Conservation (phyloP, 2,797 vertebrate genomes). For the Cephalopachus bancanus region DNA sequence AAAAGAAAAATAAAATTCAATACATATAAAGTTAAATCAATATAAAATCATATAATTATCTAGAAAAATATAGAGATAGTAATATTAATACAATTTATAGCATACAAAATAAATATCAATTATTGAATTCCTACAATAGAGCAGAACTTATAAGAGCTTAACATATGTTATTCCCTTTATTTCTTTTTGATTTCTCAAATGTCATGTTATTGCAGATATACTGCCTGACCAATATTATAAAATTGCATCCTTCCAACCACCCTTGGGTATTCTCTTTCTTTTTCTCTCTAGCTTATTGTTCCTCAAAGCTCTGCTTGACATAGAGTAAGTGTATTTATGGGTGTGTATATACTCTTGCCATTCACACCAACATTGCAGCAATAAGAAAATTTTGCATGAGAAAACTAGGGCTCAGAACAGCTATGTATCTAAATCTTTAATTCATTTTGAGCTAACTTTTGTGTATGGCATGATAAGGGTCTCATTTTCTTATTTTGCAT, state of each 20-base stretch:
- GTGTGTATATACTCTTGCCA: background rate
- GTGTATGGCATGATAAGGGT: background rate
- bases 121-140: background rate
- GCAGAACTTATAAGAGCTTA: background rate
- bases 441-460: background rate
- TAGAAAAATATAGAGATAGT: background rate
- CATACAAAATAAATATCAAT: background rate
- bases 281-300: background rate
- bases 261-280: background rate
- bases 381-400: background rate
- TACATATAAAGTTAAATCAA: background rate
- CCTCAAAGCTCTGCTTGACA: background rate
- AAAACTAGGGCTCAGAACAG: background rate
- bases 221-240: background rate
- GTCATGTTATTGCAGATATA: background rate
- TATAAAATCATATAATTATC: background rate
- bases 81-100: background rate
- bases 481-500: background rate
- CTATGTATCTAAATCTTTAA: background rate
- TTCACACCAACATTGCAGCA: background rate
- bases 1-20: background rate
- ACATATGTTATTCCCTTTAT: background rate
- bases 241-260: background rate
- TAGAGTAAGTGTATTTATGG: background rate
- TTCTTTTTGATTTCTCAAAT: background rate